phyloP scores from a whole-genome alignment of 1,140 invertebrate genomes.

The Aethina tumida region DNA sequence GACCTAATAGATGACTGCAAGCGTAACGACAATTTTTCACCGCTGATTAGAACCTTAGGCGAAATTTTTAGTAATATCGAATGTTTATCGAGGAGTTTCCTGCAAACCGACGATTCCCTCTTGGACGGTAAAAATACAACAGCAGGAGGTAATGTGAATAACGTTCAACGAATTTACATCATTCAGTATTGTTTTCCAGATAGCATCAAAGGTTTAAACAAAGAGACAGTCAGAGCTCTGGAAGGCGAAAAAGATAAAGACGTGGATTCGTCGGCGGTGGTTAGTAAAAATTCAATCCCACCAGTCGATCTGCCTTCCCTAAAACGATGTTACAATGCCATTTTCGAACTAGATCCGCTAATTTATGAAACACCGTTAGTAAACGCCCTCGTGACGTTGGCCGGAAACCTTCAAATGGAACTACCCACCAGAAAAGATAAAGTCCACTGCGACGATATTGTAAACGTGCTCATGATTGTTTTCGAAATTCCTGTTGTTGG shows the following conservation, averaged over 20 bases:
- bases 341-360: slow-evolving; percentile 39
- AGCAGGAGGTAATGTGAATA: no score
- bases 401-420: slow-evolving; percentile 64
- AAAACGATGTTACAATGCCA: slow-evolving; percentile 49
- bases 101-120: slow-evolving; percentile 37
- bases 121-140: no score
- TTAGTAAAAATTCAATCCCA: slow-evolving; percentile 14
- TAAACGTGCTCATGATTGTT: slow-evolving; percentile 77
- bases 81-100: slow-evolving; percentile 59
- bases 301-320: slow-evolving; percentile 48
- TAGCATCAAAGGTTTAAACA: slow-evolving; percentile 40
- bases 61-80: slow-evolving; percentile 64
- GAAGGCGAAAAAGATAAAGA: slow-evolving; percentile 79
- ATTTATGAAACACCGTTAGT: slow-evolving; percentile 65
- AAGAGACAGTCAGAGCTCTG: slow-evolving; percentile 56
- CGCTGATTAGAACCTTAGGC: slow-evolving; percentile 56
- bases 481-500: slow-evolving; percentile 80
- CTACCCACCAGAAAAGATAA: slow-evolving; percentile 50
- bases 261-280: slow-evolving; percentile 51
- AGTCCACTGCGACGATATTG: slow-evolving; percentile 42
- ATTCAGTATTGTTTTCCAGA: slow-evolving; percentile 11
- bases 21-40: slow-evolving; percentile 48
- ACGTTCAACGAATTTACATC: no score
- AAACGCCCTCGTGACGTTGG: slow-evolving; percentile 64
- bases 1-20: slow-evolving; percentile 57